Conservation (phyloP, 2,888 invertebrate genomes). For the Hirtodrosophila histrioides region DNA sequence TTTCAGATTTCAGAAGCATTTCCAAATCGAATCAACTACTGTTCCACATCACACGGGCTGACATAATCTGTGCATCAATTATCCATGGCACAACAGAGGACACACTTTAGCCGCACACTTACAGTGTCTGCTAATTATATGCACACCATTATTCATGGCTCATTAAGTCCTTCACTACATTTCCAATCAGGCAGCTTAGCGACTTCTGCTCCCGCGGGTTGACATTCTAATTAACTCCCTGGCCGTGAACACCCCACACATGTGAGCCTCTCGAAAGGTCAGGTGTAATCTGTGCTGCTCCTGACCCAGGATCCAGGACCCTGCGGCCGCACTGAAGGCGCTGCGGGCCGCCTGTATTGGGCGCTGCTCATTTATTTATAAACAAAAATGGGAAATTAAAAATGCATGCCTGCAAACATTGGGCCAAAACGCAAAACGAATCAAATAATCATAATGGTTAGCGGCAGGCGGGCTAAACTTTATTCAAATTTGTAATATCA, state of each 20-base stretch:
- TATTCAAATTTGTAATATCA: conserved; percentile 61
- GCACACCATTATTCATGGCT: conserved; percentile 56
- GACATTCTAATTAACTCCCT: conserved; percentile 56
- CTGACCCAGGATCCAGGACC: neutral
- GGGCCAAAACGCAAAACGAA: conserved; percentile 32
- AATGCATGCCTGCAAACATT: conserved; percentile 60
- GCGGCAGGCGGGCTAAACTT: conserved; percentile 35
- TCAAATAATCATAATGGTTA: conserved; percentile 64
- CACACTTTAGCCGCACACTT: neutral
- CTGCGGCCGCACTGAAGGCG: neutral
- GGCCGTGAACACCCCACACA: conserved; percentile 1
- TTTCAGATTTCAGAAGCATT: too few relatives aligned
- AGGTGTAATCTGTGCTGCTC: neutral
- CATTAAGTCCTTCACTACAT: conserved; percentile 56
- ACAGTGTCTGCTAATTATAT: conserved; percentile 61
- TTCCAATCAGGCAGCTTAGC: conserved; percentile 56
- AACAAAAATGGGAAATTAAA: conserved; percentile 70
- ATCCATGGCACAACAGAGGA: conserved; percentile 1
- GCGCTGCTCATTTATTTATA: conserved; percentile 58
- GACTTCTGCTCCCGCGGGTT: conserved; percentile 43
- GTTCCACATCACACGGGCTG: too few relatives aligned
- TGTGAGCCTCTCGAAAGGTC: conserved; percentile 15
- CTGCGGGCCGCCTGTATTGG: neutral
- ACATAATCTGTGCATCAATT: conserved; percentile 5
- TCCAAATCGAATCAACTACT: too few relatives aligned